Evolutionary conservation across 2,113 vertebrate genomes (phyloP).

Genomic region (Hippocampus zosterae): DNA sequence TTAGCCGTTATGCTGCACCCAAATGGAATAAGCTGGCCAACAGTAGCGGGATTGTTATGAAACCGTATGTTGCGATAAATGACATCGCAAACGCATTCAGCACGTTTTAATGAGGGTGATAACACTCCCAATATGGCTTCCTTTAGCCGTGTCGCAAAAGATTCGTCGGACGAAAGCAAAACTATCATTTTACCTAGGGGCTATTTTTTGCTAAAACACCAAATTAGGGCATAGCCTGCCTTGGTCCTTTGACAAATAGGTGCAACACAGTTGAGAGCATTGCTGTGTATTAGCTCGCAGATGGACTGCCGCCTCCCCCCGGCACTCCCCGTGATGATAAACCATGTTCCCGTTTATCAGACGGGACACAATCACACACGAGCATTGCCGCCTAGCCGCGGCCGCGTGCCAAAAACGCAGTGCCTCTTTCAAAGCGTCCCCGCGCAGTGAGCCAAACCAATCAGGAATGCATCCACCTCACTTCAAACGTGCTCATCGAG

Average conservation of each 20-base stretch:
- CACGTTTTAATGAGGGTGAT: no score
- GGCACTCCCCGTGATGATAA: conserved; percentile 60
- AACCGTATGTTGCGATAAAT: no score
- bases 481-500: conserved; percentile 34
- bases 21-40: no score
- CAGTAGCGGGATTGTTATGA: no score
- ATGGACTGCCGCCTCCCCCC: conserved; percentile 52
- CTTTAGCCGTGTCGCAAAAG: no score
- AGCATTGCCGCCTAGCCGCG: background rate
- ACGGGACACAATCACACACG: conserved; percentile 50
- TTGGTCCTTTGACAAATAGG: conserved; percentile 25
- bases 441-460: conserved; percentile 13
- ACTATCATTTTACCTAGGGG: no score
- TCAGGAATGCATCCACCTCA: conserved; percentile 34
- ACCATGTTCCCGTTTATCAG: conserved; percentile 65
- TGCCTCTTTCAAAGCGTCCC: conserved; percentile 13
- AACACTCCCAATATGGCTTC: no score
- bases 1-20: no score
- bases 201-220: background rate
- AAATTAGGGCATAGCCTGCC: background rate
- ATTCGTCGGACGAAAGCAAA: no score
- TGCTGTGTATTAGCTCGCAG: conserved; percentile 64
- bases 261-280: conserved; percentile 38
- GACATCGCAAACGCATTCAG: no score
- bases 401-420: background rate